Evolutionary conservation across 2,113 vertebrate species (phyloP).

Genomic region (Dascyllus trimaculatus): DNA sequence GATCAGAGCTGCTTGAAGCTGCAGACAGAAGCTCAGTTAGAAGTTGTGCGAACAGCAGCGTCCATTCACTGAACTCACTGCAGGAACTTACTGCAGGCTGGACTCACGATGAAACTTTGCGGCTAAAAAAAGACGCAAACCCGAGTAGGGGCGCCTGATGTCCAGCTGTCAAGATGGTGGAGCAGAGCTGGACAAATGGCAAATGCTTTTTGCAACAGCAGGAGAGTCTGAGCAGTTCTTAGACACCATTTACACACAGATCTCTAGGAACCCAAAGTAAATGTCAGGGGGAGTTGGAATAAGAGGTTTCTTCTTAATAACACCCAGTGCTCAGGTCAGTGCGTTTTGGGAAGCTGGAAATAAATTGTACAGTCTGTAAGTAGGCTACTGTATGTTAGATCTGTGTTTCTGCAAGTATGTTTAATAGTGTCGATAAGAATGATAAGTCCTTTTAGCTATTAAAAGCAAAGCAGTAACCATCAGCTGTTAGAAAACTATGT

Average conservation of each 20-base stretch:
- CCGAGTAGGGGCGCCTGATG: background rate
- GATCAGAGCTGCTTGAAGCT: background rate
- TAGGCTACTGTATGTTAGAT: no score
- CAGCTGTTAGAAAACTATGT: no score
- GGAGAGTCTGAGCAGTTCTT: background rate
- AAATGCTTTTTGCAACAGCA: background rate
- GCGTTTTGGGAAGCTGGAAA: no score
- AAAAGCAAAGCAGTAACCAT: no score
- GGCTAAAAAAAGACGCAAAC: conserved; percentile 53
- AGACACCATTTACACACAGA: background rate
- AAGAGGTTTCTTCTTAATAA: no score
- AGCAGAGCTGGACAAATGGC: background rate
- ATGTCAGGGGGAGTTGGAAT: no score
- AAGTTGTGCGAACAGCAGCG: background rate
- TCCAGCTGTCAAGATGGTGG: background rate
- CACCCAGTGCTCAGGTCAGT: no score
- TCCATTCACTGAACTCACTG: background rate
- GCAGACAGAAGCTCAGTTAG: background rate
- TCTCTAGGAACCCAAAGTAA: no score
- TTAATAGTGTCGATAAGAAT: no score
- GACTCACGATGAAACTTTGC: background rate
- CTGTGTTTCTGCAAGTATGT: no score
- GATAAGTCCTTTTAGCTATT: no score
- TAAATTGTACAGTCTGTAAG: no score
- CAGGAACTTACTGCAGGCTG: background rate